Conservation (phyloP, 1,140 invertebrate species). For the Octopus bimaculoides region DNA sequence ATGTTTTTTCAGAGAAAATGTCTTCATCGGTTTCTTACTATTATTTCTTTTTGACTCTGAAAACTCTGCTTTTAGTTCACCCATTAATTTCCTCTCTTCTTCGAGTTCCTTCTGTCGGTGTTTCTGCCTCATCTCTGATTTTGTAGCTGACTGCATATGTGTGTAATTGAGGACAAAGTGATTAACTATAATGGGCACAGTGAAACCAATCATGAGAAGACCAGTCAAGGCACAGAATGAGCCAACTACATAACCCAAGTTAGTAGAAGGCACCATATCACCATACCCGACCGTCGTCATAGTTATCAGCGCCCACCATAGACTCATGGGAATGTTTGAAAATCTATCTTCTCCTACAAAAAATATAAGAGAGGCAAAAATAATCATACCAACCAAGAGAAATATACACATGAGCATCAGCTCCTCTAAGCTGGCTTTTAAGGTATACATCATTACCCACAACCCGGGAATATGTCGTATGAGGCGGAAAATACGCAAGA, state of each 20-base stretch:
- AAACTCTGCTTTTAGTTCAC: too few relatives aligned
- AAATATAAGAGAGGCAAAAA: constrained; percentile 88
- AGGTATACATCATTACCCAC: constrained; percentile 93
- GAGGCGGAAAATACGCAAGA: constrained; percentile 37
- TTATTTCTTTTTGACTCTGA: too few relatives aligned
- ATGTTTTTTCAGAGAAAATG: too few relatives aligned
- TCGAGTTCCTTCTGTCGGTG: background rate
- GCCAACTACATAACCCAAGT: constrained; percentile 50
- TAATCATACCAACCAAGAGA: constrained; percentile 95
- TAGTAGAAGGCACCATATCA: constrained; percentile 69
- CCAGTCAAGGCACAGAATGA: constrained; percentile 89
- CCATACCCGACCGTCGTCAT: constrained; percentile 99
- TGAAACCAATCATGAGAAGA: constrained; percentile 98
- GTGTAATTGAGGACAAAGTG: constrained; percentile 80
- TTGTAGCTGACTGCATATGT: constrained; percentile 23
- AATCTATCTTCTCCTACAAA: constrained; percentile 27
- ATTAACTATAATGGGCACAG: constrained; percentile 68
- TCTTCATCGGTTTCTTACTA: too few relatives aligned
- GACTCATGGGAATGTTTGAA: constrained; percentile 88
- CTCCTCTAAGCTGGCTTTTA: constrained; percentile 97
- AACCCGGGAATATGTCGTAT: constrained; percentile 85
- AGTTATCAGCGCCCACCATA: constrained; percentile 86
- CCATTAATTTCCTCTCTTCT: background rate
- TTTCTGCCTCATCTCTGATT: constrained; percentile 1
- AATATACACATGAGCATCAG: constrained; percentile 96